phyloP scores from a whole-genome alignment of 2,888 invertebrate species.

The Phyto melanocephala region DNA sequence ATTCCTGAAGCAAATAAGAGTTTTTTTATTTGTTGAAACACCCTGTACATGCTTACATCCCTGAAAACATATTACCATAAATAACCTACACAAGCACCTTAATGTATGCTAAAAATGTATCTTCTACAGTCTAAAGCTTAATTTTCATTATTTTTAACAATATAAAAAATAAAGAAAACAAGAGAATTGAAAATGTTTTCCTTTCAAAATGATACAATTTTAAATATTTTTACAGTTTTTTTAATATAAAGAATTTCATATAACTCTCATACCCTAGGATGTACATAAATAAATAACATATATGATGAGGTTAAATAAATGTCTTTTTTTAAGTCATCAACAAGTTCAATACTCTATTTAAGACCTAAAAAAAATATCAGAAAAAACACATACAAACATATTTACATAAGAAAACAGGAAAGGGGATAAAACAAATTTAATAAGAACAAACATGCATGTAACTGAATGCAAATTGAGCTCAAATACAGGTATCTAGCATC shows the following conservation, averaged over 20 bases:
- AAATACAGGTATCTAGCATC: background rate
- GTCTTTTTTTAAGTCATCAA: background rate
- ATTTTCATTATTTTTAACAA: background rate
- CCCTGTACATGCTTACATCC: background rate
- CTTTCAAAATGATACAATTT: constrained; percentile 11
- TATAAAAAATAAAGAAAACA: too few relatives aligned
- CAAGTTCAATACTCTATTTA: constrained; percentile 8
- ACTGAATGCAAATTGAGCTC: background rate
- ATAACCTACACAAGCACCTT: background rate
- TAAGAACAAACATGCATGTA: constrained; percentile 26
- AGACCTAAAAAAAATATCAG: background rate
- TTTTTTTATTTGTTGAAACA: too few relatives aligned
- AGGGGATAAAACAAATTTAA: background rate
- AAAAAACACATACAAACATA: too few relatives aligned
- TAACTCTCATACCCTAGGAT: background rate
- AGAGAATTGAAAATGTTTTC: background rate
- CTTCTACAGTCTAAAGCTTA: background rate
- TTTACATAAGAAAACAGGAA: background rate
- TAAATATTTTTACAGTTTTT: background rate
- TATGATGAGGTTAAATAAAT: constrained; percentile 13
- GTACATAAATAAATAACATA: background rate
- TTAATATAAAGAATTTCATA: background rate
- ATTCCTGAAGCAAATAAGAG: too few relatives aligned
- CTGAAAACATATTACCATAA: background rate
- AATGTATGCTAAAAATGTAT: constrained; percentile 21